Base-by-base conservation (phyloP, 2,797 vertebrate species). In the Macroramphosus scolopax region DNA sequence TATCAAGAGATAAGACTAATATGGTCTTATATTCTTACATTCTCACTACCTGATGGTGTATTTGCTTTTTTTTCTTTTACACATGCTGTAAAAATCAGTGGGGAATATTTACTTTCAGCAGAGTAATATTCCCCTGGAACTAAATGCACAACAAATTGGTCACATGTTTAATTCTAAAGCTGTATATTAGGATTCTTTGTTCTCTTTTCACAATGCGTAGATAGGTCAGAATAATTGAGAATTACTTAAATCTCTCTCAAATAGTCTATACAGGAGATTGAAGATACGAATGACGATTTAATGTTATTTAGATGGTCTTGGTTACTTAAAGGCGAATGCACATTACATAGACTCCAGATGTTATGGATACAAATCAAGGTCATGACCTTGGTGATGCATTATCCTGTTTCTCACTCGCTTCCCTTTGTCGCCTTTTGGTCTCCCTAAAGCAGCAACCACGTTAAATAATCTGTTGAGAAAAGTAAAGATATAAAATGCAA, bases 331-430 rank as follows among this genome's bases (percentile, higher is more conserved):
- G 58, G 50, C 68, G 72, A 73, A 78, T 83, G 72, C 48, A 35
- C 51, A 45, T 66, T 55, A 75, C 51, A 59, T 69, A 44, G 65
- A 72, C 49, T 52, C 1, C 8, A 37, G 51, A 76, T 79, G 54
- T 62, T 55, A 51, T 56, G 66, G 75, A 67, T 72, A 70, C 56
- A 75, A 73, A 72, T 80, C 70, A 63, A 68, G 63, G 69, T 69
- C 45, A 28, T 80, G 82, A 85, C 82, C 84, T 87, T 84, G 74
- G 49, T 49, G 41, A 35, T 61, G 50, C 51, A 65, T 73, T 58
- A 59, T 68, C 66, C 65, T 52, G 44, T 62, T 64, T 44, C 35
- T 63, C 37, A 3, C 35, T 51, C 14, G 13, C 35, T 74, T 62
- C 63, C 57, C 43, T 58, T 61, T 46, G 33, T 59, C 40, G 13